Evolutionary conservation across 2,113 vertebrate species (phyloP).

Genomic region (Erythrocebus patas): DNA sequence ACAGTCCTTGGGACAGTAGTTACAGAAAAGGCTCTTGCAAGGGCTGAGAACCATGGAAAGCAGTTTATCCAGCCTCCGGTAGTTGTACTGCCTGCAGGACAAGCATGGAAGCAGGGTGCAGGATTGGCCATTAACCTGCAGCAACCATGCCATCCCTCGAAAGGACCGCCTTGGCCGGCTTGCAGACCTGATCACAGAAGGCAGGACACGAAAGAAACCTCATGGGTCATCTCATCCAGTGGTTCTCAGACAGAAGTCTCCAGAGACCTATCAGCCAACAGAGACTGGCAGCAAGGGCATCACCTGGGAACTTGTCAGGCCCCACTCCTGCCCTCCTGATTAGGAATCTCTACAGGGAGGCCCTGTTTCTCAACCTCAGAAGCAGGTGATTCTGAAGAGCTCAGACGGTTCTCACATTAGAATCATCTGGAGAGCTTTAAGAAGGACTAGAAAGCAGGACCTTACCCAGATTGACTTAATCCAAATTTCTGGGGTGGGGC

Average conservation of each 20-base stretch:
- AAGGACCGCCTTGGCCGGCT: accelerated
- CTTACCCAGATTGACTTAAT: not conserved
- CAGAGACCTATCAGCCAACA: not conserved
- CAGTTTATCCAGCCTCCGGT: not conserved
- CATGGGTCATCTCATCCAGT: not conserved
- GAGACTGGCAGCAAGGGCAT: accelerated
- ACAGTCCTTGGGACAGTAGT: not conserved
- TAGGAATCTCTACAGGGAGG: not conserved
- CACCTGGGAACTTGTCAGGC: not conserved
- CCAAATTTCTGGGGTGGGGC: not conserved
- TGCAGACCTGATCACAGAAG: not conserved
- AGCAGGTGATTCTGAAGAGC: not conserved
- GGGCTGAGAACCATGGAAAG: not conserved
- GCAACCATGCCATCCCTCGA: too few species aligned
- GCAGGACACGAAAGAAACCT: not conserved
- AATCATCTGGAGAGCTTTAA: not conserved
- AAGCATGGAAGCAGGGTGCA: not conserved
- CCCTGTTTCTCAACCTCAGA: not conserved
- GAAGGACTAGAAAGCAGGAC: not conserved
- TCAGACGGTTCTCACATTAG: not conserved
- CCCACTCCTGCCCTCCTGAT: too few species aligned
- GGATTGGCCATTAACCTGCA: accelerated
- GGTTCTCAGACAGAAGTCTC: not conserved
- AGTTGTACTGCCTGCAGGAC: not conserved
- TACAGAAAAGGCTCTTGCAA: not conserved